A percentile compares a stretch with the other conserved stretches of the same genome.
phyloP scores from a whole-genome alignment of 2,113 vertebrate species.

The Bujurquina vittata region DNA sequence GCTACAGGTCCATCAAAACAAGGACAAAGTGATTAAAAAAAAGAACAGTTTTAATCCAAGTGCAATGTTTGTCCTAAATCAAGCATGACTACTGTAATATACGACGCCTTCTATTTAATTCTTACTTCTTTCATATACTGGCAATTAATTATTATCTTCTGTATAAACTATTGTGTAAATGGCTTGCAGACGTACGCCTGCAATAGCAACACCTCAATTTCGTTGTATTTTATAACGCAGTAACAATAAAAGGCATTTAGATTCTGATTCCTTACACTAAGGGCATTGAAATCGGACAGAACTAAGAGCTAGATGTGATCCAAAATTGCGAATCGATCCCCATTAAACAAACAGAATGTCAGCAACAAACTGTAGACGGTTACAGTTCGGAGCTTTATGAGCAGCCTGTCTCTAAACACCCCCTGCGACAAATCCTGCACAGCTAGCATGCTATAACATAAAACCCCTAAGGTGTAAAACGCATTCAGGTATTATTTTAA shows the following conservation, averaged over 20 bases:
- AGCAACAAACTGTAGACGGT: background rate
- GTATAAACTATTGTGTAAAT: too few species aligned
- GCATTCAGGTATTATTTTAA: background rate
- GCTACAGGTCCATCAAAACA: background rate
- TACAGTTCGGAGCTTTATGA: background rate
- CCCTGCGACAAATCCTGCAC: background rate
- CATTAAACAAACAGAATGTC: background rate
- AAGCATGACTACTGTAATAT: background rate
- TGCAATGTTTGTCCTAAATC: background rate
- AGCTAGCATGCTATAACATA: conserved; percentile 18
- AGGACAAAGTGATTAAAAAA: background rate
- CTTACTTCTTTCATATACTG: too few species aligned
- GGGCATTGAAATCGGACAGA: background rate
- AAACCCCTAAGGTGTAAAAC: background rate
- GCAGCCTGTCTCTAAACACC: background rate
- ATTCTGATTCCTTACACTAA: background rate
- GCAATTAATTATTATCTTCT: too few species aligned
- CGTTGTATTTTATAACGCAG: background rate
- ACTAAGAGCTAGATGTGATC: background rate
- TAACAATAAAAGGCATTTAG: background rate
- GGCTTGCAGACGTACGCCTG: too few species aligned
- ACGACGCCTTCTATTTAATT: too few species aligned
- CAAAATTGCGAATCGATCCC: background rate
- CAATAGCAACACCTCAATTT: too few species aligned
- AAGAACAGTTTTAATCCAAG: background rate